Evolutionary conservation across 92 coral and sea anemone genomes (phyloP).

Genomic region (Pocillopora meandrina): DNA sequence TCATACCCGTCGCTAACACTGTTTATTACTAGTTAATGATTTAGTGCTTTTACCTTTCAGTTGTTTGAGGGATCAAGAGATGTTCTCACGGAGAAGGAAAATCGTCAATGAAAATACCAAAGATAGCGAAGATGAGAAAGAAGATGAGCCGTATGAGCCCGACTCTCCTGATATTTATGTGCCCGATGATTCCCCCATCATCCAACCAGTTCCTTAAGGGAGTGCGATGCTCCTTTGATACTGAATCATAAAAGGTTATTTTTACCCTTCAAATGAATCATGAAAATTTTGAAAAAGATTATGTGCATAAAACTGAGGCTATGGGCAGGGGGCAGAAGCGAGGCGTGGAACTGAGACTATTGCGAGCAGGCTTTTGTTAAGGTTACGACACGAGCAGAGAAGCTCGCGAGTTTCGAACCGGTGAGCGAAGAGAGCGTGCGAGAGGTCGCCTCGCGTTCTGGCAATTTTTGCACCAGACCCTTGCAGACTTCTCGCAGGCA

Average conservation of each 20-base stretch:
- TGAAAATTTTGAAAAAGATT: no score
- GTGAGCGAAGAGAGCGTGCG: no score
- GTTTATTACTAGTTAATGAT: neutral
- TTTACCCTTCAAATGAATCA: neutral
- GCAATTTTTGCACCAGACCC: no score
- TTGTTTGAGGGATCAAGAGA: slow-evolving; percentile 31
- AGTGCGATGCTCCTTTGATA: neutral
- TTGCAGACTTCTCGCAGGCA: no score
- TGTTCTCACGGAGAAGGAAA: slow-evolving; percentile 20
- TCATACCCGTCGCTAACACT: neutral
- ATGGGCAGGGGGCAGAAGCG: neutral
- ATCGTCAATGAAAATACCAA: slow-evolving; percentile 6
- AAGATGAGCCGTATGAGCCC: neutral
- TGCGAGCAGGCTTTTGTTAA: no score
- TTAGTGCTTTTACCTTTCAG: neutral
- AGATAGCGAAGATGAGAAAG: slow-evolving; percentile 1
- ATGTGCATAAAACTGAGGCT: no score
- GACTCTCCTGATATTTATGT: neutral
- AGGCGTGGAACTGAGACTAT: neutral
- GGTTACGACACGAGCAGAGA: no score
- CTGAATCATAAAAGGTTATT: neutral
- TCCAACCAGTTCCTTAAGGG: neutral
- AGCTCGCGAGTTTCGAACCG: no score
- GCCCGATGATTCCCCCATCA: neutral
- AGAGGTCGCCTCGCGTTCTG: no score